Conservation (phyloP, 2,797 vertebrate species). For the Rhincodon typus region DNA sequence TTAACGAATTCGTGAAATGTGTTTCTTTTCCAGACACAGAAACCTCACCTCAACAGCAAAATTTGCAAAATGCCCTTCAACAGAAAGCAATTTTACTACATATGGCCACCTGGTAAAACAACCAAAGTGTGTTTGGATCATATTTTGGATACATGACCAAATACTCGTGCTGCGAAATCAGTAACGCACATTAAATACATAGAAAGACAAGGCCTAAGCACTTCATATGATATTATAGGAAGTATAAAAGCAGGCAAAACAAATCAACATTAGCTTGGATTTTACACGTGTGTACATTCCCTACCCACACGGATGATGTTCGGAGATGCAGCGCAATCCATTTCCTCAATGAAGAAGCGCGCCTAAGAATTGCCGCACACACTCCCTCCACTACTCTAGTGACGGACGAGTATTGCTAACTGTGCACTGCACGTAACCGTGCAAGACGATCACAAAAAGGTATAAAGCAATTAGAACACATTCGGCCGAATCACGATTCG, state of each 20-base stretch:
- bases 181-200: not conserved
- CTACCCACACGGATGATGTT: not conserved
- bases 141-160: not conserved
- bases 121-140: not conserved
- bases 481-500: not conserved
- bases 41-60: not conserved
- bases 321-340: not conserved
- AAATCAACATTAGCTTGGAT: not conserved
- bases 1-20: not conserved
- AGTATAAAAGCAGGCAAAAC: not conserved
- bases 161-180: not conserved
- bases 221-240: not conserved
- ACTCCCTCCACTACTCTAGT: conserved; percentile 4
- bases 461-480: not conserved
- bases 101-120: not conserved
- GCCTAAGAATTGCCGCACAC: not conserved
- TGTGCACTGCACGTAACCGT: not conserved
- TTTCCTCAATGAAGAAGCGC: conserved; percentile 30
- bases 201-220: not conserved
- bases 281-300: not conserved
- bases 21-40: not conserved
- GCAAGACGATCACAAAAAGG: not conserved
- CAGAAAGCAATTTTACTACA: not conserved
- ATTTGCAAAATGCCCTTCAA: not conserved
- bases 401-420: conserved; percentile 27